Base-by-base conservation (phyloP, 2,888 invertebrate species). In the Agrochola lota region DNA sequence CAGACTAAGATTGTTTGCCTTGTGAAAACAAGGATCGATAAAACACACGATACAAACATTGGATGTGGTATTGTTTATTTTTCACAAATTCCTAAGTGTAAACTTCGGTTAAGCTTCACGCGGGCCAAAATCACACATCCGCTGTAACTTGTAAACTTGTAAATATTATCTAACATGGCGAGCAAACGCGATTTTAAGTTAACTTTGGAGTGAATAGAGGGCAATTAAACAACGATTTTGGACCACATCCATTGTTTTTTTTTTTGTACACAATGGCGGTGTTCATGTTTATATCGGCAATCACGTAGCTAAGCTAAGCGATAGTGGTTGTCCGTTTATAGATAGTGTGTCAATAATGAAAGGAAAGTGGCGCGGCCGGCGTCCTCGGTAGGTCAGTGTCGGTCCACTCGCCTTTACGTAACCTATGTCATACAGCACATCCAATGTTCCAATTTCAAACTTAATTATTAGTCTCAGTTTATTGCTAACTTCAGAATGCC, bases 291-390 rank as follows among this genome's bases (percentile, higher is more conserved):
- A 83, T 88, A 87, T 91, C 87, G 85, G 77, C 87, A 85, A 89
- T 91, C 92, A 93, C 92, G 92, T 94, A 90, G 89, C 85, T 87
- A 79, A 90, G 88, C 89, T 90, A 83, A 86, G 90, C 91, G 92
- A 92, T 93, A 92, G 91, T 92, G 72, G 91, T 91, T 92, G 91
- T 90, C 92, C 92, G 92, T 91, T 92, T 94, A 92, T 92, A 93
- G 94, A 94, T 94, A 93, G 95, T 95, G 95, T 96, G 96, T 96
- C 96, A 95, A 96, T 96, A 96, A 94, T 94, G 95, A 96, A 96
- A 95, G 94, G 96, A 96, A 96, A 96, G 96, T 96, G 93, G 95
- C 94, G 92, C 96, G 93, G 87, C 89, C 90, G 92, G 88, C 92
- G 90, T 88, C 91, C 90, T 86, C 92, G 94, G 94, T 96, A 93